Evolutionary conservation across 2,113 vertebrate genomes (phyloP).

Genomic region (Vimba vimba): DNA sequence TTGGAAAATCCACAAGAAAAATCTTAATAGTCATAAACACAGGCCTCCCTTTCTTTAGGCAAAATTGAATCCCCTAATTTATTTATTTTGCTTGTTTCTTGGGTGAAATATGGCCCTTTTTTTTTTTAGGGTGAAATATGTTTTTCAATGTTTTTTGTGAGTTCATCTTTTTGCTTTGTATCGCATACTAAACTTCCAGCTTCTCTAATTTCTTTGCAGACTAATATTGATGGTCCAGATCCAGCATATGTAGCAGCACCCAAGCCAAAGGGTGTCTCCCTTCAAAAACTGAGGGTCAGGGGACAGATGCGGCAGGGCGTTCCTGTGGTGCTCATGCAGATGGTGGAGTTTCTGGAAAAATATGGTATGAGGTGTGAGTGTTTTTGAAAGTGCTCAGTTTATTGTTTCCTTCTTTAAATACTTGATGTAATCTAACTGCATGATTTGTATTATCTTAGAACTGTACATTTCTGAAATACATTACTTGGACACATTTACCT

Average conservation of each 20-base stretch:
- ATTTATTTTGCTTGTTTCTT: not conserved
- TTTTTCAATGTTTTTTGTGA: not conserved
- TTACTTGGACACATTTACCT: no score
- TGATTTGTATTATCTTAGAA: no score
- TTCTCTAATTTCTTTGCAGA: not conserved
- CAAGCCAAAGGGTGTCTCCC: constrained; percentile 62
- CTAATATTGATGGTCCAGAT: not conserved
- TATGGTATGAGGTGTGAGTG: constrained; percentile 67
- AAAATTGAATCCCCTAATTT: not conserved
- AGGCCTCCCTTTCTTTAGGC: not conserved
- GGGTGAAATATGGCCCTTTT: not conserved
- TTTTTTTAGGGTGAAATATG: not conserved
- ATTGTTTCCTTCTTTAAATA: no score
- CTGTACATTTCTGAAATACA: no score
- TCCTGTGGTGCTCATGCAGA: constrained; percentile 73
- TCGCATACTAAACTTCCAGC: not conserved
- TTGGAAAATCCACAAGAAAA: not conserved
- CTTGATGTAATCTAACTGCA: no score
- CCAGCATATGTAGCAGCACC: not conserved
- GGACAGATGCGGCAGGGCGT: constrained; percentile 63
- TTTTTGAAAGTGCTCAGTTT: no score
- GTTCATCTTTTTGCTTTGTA: not conserved
- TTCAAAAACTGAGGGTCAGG: constrained; percentile 66
- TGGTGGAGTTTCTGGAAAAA: constrained; percentile 78
- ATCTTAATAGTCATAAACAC: not conserved